Evolutionary conservation across 2,113 vertebrate genomes (phyloP), one percentile per base, ranked within the genome.

Genomic region (Xenus cinereus): DNA sequence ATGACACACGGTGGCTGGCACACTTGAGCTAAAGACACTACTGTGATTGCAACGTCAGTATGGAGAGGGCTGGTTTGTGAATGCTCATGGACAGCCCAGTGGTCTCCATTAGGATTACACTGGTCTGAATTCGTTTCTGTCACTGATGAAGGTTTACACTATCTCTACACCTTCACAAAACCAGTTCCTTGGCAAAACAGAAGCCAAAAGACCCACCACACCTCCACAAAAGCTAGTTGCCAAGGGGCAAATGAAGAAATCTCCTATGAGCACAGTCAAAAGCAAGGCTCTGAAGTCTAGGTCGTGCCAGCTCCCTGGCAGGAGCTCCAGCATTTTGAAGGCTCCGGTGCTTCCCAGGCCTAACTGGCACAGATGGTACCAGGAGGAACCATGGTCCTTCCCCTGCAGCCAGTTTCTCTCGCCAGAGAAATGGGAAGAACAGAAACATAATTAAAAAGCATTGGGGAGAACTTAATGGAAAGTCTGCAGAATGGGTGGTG

Each of bases 381-480:
- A 56, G 59, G 9, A 76, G 67, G 57, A 89, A 23, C 28, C 2
- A 0, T 41, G 59, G 37, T n/a, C 81, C 87, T 83, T 60, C 77
- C 81, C 74, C 71, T 59, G n/a, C 66, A 94, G 86, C 1, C 23
- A 95, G 28, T 64, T 91, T 89, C 68, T 74, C 64, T 59, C 14
- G 0, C 72, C 77, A 88, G 68, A 71, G 64, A 43, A 46, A 62
- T 4, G 18, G 1, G 1, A 95, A 85, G 54, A 97, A 74, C 30
- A 97, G 94, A 83, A 94, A 69, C 9, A 28, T 60, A 79, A 95
- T 87, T 97, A 45, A 56, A 92, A 91, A 72, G 2, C 62, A 48
- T 4, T 14, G 62, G 62, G 76, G 35, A 91, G 21, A 73, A 60
- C 73, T 50, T 84, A 33, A 51, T 60, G 60, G 84, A 57, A 84